These are phyloP conservation scores for Tupaia tana DNA, from an alignment of 2,113 vertebrate species.

Conservation along the genomic window DNA sequence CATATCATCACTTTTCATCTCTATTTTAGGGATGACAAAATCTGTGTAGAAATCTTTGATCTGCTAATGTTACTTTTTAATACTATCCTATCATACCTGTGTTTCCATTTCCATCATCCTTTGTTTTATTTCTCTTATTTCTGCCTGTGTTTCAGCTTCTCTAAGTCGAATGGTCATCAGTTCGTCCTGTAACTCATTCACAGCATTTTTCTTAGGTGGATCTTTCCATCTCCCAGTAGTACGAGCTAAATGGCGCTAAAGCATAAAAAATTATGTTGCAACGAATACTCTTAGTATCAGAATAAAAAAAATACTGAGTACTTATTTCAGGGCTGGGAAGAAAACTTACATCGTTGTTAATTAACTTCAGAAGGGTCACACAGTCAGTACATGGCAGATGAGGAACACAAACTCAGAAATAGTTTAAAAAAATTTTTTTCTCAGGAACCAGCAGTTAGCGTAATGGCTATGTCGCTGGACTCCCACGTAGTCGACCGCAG, in stretches of 20 bases:
- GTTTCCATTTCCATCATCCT: slow-evolving; percentile 97
- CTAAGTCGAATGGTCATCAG: slow-evolving; percentile 95
- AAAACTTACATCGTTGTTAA: slow-evolving; percentile 15
- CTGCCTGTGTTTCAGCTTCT: slow-evolving; percentile 97
- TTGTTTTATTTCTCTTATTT: slow-evolving; percentile 94
- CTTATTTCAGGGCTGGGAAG: neutral
- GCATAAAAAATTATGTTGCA: slow-evolving; percentile 45
- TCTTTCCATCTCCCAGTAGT: slow-evolving; percentile 97
- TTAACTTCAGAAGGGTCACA: slow-evolving; percentile 20
- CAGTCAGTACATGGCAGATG: neutral
- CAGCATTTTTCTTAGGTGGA: slow-evolving; percentile 92
- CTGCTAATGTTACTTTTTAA: neutral
- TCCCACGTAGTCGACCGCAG: too few species aligned
- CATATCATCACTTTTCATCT: neutral
- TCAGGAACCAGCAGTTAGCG: too few species aligned
- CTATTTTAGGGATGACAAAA: neutral
- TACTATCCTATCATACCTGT: slow-evolving; percentile 88
- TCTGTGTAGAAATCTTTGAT: neutral
- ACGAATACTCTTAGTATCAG: neutral
- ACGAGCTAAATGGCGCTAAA: slow-evolving; percentile 95
- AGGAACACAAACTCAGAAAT: neutral
- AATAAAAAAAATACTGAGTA: slow-evolving; percentile 16
- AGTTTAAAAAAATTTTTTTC: too few species aligned
- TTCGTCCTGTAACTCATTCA: slow-evolving; percentile 96
- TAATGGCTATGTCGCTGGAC: too few species aligned